A percentile compares a stretch with the other conserved stretches of the same genome.
Evolutionary conservation across 2,113 vertebrate genomes (phyloP).

Genomic region (Corythaixoides concolor): DNA sequence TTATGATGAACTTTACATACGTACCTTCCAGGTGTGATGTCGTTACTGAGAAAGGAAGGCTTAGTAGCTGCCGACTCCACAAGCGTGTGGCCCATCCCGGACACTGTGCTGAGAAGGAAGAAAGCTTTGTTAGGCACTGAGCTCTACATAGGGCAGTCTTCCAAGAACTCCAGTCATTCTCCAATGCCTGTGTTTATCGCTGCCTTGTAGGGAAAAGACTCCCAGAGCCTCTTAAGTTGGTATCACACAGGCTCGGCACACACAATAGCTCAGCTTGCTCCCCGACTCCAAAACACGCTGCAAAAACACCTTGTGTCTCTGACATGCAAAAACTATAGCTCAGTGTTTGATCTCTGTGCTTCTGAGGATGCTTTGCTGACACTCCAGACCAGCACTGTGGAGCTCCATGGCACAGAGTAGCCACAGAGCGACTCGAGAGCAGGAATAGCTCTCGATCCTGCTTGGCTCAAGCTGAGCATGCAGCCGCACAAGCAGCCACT

Average conservation of each 20-base stretch:
- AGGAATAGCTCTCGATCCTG: neutral
- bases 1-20: neutral
- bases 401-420: neutral
- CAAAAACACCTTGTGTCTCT: neutral
- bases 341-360: neutral
- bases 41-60: neutral
- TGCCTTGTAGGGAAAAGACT: neutral
- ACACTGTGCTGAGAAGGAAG: conserved; percentile 68
- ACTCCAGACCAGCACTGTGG: neutral
- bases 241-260: neutral
- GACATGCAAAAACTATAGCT: fast-evolving
- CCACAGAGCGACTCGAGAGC: neutral
- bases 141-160: neutral
- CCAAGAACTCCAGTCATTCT: neutral
- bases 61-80: conserved; percentile 72
- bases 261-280: neutral
- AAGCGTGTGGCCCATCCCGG: conserved; percentile 81
- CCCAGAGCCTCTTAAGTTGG: neutral
- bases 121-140: neutral
- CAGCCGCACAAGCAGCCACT: neutral
- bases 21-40: conserved; percentile 54
- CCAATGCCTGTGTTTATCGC: neutral
- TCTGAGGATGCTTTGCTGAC: neutral
- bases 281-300: fast-evolving
- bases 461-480: neutral